Evolutionary conservation across 2,113 vertebrate genomes (phyloP).

Genomic region (Tinamus guttatus): DNA sequence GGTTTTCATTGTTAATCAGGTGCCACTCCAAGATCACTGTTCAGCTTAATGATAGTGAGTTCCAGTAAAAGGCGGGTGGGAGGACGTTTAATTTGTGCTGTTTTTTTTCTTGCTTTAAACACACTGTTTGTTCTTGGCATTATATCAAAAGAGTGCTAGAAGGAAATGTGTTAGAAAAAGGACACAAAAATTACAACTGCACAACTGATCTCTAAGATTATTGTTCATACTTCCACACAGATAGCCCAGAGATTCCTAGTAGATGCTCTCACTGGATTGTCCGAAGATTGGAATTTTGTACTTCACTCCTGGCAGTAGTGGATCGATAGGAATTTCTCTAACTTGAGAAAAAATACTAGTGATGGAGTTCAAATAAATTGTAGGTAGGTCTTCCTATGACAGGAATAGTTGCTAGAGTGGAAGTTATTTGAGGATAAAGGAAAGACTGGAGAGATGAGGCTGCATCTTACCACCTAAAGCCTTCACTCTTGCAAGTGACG

Average conservation of each 20-base stretch:
- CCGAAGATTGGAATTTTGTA: background rate
- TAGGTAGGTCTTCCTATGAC: background rate
- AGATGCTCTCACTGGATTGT: background rate
- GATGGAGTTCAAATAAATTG: conserved; percentile 17
- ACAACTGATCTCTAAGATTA: background rate
- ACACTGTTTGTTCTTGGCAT: conserved; percentile 51
- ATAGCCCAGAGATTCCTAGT: conserved; percentile 9
- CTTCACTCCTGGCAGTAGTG: background rate
- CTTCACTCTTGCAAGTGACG: background rate
- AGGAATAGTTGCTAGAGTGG: background rate
- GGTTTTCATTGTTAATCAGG: conserved; percentile 24
- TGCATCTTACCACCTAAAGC: background rate
- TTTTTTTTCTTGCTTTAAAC: conserved; percentile 7
- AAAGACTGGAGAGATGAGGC: background rate
- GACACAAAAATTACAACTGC: background rate
- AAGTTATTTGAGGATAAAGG: background rate
- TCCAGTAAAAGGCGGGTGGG: conserved; percentile 50
- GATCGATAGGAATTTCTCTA: conserved; percentile 16
- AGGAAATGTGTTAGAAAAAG: conserved; percentile 56
- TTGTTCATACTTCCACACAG: conserved; percentile 7
- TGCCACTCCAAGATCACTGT: background rate
- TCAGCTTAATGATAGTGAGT: conserved; percentile 13
- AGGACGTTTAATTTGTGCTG: conserved; percentile 38
- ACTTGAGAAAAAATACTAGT: background rate
- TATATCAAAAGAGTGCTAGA: conserved; percentile 42